Evolutionary conservation across 2,797 vertebrate genomes (phyloP).

Genomic region (Orientallactaga sibirica): DNA sequence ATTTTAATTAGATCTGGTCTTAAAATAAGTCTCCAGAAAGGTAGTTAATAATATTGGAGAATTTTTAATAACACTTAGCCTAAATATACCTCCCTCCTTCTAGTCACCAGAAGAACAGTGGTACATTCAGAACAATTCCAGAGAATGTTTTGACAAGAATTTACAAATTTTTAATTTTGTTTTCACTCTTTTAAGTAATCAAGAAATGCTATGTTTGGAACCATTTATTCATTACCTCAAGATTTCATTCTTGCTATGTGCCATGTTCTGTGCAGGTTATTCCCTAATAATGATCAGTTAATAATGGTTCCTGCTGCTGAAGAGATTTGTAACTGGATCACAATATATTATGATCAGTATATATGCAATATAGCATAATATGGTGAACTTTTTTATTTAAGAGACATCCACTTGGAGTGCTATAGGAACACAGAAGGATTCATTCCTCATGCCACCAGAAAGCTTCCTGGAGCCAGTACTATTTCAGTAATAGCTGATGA

Average conservation of each 20-base stretch:
- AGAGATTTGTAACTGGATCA: not conserved
- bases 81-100: constrained; percentile 12
- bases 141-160: not conserved
- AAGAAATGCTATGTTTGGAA: not conserved
- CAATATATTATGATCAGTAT: not conserved
- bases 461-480: not conserved
- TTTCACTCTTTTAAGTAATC: constrained; percentile 61
- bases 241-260: not conserved
- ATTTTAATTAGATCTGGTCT: constrained; percentile 60
- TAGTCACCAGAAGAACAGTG: not conserved
- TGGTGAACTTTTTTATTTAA: not conserved
- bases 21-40: constrained; percentile 50
- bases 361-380: not conserved
- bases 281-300: not conserved
- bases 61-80: constrained; percentile 54
- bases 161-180: constrained; percentile 37
- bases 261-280: not conserved
- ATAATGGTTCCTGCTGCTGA: not conserved
- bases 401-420: not conserved
- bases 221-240: constrained; percentile 52
- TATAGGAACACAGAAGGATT: not conserved
- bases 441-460: not conserved
- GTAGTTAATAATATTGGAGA: constrained; percentile 59
- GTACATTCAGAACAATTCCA: constrained; percentile 45
- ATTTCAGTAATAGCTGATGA: not conserved